A percentile compares a stretch with the other conserved stretches of the same genome.
Evolutionary conservation across 2,113 vertebrate genomes (phyloP).

Genomic region (Mesembrinibis cayennensis): DNA sequence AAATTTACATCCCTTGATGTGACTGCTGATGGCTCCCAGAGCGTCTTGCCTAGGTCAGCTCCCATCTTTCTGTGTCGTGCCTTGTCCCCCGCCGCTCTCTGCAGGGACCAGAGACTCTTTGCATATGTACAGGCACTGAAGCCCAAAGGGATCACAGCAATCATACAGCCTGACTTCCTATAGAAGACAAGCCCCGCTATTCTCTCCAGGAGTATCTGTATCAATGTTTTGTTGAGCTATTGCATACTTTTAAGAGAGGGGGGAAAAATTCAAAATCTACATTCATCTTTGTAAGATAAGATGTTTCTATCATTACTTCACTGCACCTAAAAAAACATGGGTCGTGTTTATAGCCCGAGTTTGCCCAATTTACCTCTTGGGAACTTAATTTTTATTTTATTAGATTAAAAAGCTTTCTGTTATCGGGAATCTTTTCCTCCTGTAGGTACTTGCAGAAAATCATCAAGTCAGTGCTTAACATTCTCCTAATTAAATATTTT

Average conservation of each 20-base stretch:
- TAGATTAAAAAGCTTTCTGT: background rate
- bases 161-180: background rate
- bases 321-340: background rate
- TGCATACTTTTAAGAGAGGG: background rate
- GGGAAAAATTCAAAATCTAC: background rate
- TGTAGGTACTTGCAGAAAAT: constrained; percentile 10
- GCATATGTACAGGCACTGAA: background rate
- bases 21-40: background rate
- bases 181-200: background rate
- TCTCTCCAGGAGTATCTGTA: background rate
- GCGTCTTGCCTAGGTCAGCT: background rate
- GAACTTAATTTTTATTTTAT: background rate
- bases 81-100: background rate
- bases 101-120: background rate
- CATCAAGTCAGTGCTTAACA: background rate
- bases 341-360: background rate
- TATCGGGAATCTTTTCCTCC: background rate
- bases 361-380: background rate
- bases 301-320: background rate
- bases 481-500: background rate
- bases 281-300: background rate
- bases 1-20: background rate
- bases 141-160: background rate
- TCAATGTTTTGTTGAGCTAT: background rate
- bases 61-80: background rate